phyloP scores from a whole-genome alignment of 2,888 invertebrate species.

The Eupelmus urozonus region DNA sequence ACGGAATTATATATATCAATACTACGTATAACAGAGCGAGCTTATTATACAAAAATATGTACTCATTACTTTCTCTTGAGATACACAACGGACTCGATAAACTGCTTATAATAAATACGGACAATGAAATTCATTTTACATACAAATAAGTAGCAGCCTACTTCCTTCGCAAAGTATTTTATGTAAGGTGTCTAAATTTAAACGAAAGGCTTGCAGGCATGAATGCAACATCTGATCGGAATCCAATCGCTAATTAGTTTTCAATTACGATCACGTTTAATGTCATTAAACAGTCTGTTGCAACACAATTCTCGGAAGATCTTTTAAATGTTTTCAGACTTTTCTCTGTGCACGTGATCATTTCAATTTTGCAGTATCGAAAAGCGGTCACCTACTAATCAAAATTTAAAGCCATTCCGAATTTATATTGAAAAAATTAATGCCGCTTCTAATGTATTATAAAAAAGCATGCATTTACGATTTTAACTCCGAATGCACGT shows the following conservation, averaged over 20 bases:
- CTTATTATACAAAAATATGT: conserved; percentile 4
- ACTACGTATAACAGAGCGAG: neutral
- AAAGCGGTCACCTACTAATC: no score
- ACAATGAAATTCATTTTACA: neutral
- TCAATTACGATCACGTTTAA: no score
- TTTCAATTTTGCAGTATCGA: no score
- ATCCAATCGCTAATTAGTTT: no score
- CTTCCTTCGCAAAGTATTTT: conserved; percentile 20
- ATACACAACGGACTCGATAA: no score
- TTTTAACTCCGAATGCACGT: no score
- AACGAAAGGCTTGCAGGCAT: neutral
- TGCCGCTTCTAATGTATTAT: no score
- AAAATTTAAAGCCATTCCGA: no score
- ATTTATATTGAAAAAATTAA: no score
- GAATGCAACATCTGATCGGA: neutral
- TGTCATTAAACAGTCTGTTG: no score
- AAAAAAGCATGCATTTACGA: no score
- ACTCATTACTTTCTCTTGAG: neutral
- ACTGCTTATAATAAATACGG: neutral
- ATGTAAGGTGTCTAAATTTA: conserved; percentile 5
- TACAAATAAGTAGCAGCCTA: neutral
- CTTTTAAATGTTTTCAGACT: neutral
- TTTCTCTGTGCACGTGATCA: no score
- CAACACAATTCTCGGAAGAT: neutral
- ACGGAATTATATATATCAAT: neutral